These are phyloP conservation scores for Tetramorium parvispinum DNA, from an alignment of 1,140 invertebrate genomes.

Conservation along the genomic window DNA sequence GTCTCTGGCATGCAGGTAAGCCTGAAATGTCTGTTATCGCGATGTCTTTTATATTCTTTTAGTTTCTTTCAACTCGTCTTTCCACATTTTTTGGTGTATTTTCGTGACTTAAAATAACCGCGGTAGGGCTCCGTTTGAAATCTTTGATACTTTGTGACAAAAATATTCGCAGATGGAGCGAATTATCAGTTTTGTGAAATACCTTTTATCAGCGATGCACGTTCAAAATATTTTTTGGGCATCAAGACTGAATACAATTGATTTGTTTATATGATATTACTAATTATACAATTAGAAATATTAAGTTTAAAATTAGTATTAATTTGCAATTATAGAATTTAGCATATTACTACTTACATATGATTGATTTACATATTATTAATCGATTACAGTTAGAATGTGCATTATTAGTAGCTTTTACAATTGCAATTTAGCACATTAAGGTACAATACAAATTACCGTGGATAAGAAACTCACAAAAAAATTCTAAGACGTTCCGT, in stretches of 20 bases:
- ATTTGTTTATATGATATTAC: not conserved
- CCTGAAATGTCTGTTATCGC: not conserved
- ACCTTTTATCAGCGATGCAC: not conserved
- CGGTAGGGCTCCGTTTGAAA: not conserved
- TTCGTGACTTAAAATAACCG: conserved; percentile 37
- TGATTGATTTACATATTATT: not conserved
- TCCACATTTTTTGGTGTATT: conserved; percentile 53
- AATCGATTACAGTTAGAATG: not conserved
- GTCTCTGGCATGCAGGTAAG: conserved; percentile 17
- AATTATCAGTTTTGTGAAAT: not conserved
- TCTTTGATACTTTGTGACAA: not conserved
- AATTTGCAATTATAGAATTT: not conserved
- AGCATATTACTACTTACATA: not conserved
- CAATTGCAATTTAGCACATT: not conserved
- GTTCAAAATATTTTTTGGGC: conserved; percentile 36
- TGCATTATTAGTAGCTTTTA: not conserved
- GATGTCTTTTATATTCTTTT: conserved; percentile 17
- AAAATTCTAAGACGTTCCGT: not conserved
- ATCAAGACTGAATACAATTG: not conserved
- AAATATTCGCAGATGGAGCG: not conserved
- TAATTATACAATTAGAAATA: not conserved
- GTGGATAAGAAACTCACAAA: not conserved
- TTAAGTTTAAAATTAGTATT: not conserved
- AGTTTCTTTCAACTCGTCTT: conserved; percentile 27
- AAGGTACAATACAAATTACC: not conserved